phyloP scores from a whole-genome alignment of 2,797 vertebrate genomes.

The Rhynchonycteris naso region DNA sequence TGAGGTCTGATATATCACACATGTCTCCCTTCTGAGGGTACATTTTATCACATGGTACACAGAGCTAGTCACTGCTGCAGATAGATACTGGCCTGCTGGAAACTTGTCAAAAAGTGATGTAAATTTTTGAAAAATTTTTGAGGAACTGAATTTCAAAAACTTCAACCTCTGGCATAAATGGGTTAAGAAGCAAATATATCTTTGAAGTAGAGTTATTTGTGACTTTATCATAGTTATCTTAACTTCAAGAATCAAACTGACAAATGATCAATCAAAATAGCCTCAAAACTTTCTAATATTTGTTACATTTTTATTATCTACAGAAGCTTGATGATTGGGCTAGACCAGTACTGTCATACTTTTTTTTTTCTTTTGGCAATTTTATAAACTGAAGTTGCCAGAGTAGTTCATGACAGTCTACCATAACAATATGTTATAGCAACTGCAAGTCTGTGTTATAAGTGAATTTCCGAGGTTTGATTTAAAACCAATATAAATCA shows the following conservation, averaged over 20 bases:
- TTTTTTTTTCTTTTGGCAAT: not conserved
- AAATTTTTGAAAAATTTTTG: too few species aligned
- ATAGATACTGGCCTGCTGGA: too few species aligned
- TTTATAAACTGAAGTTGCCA: slow-evolving; percentile 23
- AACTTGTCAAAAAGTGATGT: too few species aligned
- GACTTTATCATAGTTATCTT: slow-evolving; percentile 17
- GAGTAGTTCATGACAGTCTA: not conserved
- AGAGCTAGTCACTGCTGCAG: too few species aligned
- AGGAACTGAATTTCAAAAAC: too few species aligned
- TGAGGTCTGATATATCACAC: too few species aligned
- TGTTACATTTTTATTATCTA: not conserved
- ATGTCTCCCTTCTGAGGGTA: too few species aligned
- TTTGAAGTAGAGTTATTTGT: not conserved
- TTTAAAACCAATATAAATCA: slow-evolving; percentile 2
- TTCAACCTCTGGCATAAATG: too few species aligned
- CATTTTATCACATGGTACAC: too few species aligned
- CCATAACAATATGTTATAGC: not conserved
- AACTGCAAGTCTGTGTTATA: not conserved
- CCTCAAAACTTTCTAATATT: not conserved
- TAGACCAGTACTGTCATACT: not conserved
- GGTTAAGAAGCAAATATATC: not conserved
- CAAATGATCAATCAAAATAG: not conserved
- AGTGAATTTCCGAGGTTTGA: not conserved
- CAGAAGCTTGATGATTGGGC: not conserved
- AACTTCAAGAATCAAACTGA: not conserved